phyloP scores from a whole-genome alignment of 2,113 vertebrate species.

The Cyanistes caeruleus region DNA sequence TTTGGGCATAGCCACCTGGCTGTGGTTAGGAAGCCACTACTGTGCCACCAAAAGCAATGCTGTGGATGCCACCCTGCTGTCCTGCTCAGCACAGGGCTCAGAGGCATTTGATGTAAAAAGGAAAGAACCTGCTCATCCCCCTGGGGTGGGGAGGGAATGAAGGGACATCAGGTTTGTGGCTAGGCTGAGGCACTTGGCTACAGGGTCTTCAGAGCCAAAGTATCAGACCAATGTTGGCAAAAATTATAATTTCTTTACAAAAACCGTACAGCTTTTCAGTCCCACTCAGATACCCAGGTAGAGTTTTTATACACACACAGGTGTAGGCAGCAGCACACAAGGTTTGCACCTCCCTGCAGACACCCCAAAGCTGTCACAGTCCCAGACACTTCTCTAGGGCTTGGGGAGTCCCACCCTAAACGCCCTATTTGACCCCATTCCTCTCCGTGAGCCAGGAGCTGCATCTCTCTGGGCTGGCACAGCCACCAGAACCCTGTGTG shows the following conservation, averaged over 20 bases:
- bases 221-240: not conserved
- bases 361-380: not conserved
- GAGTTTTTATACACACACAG: not conserved
- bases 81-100: not conserved
- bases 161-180: not conserved
- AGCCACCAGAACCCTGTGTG: not conserved
- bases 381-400: not conserved
- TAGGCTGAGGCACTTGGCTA: not conserved
- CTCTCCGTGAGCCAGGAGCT: not conserved
- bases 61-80: not conserved
- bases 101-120: not conserved
- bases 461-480: not conserved
- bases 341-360: not conserved
- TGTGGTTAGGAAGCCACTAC: not conserved
- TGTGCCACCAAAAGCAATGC: not conserved
- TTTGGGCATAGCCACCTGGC: not conserved
- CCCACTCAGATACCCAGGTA: not conserved
- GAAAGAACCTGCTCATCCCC: not conserved
- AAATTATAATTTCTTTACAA: not conserved
- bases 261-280: not conserved
- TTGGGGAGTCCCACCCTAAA: not conserved
- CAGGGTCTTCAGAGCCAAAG: not conserved
- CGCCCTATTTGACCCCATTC: fast-evolving
- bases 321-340: not conserved
- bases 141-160: not conserved